These are phyloP conservation scores for Drosophila melanosoma DNA, from an alignment of 2,888 invertebrate species.

Conservation along the genomic window DNA sequence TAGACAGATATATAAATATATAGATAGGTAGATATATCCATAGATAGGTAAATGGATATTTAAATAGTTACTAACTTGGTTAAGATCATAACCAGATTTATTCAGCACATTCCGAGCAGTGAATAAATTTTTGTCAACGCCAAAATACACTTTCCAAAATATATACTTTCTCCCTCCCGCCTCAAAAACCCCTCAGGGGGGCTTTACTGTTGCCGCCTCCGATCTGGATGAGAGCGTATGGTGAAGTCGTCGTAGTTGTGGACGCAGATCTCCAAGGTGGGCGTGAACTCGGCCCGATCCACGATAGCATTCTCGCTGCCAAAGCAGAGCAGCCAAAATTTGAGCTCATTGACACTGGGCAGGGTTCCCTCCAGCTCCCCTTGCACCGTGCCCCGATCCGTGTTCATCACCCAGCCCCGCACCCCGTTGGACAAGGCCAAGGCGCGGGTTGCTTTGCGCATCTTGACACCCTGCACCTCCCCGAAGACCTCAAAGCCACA, in stretches of 20 bases:
- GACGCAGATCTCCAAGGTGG: constrained; percentile 87
- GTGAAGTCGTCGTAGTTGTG: constrained; percentile 86
- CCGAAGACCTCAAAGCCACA: constrained; percentile 78
- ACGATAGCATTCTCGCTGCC: constrained; percentile 91
- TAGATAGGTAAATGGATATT: not conserved
- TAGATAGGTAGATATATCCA: no score
- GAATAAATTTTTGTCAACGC: constrained; percentile 46
- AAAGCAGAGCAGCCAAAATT: constrained; percentile 86
- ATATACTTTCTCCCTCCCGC: no score
- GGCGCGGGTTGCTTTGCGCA: constrained; percentile 86
- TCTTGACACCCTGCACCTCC: constrained; percentile 71
- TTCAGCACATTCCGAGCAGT: constrained; percentile 13
- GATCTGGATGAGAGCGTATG: constrained; percentile 80
- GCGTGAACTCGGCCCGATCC: constrained; percentile 89
- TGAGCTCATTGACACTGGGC: constrained; percentile 86
- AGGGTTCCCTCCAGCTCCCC: constrained; percentile 87
- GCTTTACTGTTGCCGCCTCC: not conserved
- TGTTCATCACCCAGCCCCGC: constrained; percentile 89
- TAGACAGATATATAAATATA: not conserved
- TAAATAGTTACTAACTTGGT: not conserved
- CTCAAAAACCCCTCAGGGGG: not conserved
- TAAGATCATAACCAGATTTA: constrained; percentile 26
- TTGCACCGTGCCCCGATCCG: constrained; percentile 87
- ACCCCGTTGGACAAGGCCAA: constrained; percentile 86
- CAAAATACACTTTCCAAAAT: not conserved